phyloP scores from a whole-genome alignment of 2,888 invertebrate species.

The Bruchidius siliquastri region DNA sequence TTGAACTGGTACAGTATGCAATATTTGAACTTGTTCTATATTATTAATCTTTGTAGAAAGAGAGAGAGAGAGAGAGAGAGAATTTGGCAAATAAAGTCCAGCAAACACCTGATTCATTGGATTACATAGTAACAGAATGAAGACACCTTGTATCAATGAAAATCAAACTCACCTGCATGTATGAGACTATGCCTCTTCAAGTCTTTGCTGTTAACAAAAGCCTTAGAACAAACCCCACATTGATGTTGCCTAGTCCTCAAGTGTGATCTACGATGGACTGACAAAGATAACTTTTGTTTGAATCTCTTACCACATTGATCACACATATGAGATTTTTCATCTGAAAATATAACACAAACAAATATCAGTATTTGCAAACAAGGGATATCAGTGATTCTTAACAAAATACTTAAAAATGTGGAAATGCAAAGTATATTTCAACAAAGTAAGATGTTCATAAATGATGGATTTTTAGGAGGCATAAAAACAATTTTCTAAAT shows the following conservation, averaged over 20 bases:
- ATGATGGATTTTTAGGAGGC: too few species aligned
- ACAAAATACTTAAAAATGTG: too few species aligned
- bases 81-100: constrained; percentile 1
- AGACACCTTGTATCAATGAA: too few species aligned
- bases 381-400: too few species aligned
- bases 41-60: too few species aligned
- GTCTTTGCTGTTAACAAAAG: constrained; percentile 65
- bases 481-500: too few species aligned
- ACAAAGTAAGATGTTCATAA: too few species aligned
- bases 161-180: constrained; percentile 56
- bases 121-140: too few species aligned
- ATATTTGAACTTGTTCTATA: too few species aligned
- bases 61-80: too few species aligned
- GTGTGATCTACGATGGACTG: constrained; percentile 55
- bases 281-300: constrained; percentile 56
- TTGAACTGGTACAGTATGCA: too few species aligned
- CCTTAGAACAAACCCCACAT: constrained; percentile 63
- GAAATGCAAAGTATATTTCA: too few species aligned
- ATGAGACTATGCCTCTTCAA: constrained; percentile 64
- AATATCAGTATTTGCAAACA: neutral
- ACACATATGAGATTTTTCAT: constrained; percentile 55
- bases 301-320: constrained; percentile 58
- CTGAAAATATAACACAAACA: constrained; percentile 36
- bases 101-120: neutral
- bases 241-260: constrained; percentile 51